Base-by-base conservation (phyloP, 92 coral and sea anemone species). In the Bergia sp. region DNA sequence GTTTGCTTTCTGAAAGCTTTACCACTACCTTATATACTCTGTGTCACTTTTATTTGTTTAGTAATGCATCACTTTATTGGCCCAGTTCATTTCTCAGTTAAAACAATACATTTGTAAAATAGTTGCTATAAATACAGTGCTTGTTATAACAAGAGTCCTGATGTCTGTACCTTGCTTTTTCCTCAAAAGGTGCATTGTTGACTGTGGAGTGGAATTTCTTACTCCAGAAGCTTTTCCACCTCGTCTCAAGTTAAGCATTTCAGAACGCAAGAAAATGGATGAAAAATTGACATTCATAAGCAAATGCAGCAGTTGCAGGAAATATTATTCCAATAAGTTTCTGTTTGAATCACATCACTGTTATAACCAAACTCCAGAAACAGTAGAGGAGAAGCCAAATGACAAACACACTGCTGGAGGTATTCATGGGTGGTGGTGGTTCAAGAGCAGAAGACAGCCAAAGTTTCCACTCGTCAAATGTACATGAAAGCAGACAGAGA, bases 161-260 rank as follows among this genome's bases (percentile, higher is more conserved):
- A 67, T 23, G 36, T 11, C 41, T 73, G 58, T 53, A 8, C 13
- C 18, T 5, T 12, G 41, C 11, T 73, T 1, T n/a, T 73, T 9
- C 42, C 45, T 42, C 18, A 2, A 5, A 38, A 67, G 77, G 77
- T 37, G 77, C 77, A 73, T 73, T 2, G 77, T 73, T 37, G 41
- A 37, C 77, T 73, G 44, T 38, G 45, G 77, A 73, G 77, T 73
- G 4, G 77, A 73, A 37, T 73, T 73, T 11, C 77, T 73, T 38
- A 73, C 42, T 36, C 42, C 77, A 29, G 77, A 73, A 73, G 77
- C 77, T 10, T 73, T 73, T 13, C 77, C 77, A 73, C 77, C 77
- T 9, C 45, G 77, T 1, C 77, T 73, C 21, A 73, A 73, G 41
- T 12, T 42, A 37, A 37, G 77, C 20, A 73, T 73, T 73, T 73